Conservation (phyloP, 1,140 invertebrate genomes). For the Trichonephila inaurata region DNA sequence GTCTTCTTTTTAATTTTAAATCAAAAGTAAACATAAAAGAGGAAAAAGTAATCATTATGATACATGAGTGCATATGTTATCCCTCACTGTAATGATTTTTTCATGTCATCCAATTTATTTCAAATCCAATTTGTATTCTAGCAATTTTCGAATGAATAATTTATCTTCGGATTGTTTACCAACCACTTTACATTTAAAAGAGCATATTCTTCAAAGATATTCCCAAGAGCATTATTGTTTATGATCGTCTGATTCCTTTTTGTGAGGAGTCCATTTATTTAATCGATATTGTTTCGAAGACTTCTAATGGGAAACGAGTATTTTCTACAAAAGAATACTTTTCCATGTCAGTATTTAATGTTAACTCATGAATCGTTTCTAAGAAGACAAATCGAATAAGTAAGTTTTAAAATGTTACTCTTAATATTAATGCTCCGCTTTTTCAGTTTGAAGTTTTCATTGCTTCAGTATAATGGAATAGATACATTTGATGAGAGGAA, state of each 20-base stretch:
- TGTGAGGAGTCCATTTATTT: conserved; percentile 21
- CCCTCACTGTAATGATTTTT: not conserved
- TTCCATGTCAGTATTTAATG: conserved; percentile 7
- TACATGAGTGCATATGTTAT: not conserved
- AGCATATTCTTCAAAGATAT: conserved; percentile 25
- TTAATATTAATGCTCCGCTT: not conserved
- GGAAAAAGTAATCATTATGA: conserved; percentile 7
- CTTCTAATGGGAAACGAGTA: not conserved
- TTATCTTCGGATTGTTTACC: conserved; percentile 37
- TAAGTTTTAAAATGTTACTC: not conserved
- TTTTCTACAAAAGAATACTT: not conserved
- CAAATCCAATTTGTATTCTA: conserved; percentile 7
- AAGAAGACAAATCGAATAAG: not conserved
- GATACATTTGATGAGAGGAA: too few species aligned
- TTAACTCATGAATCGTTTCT: not conserved
- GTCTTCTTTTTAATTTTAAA: not conserved
- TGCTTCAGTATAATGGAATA: too few species aligned
- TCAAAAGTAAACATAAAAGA: not conserved
- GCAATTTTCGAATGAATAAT: conserved; percentile 31
- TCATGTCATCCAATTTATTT: conserved; percentile 27
- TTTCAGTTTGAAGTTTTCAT: too few species aligned
- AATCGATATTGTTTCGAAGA: conserved; percentile 33
- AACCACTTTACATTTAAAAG: conserved; percentile 42
- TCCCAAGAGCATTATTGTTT: conserved; percentile 25
- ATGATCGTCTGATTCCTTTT: conserved; percentile 29